phyloP scores from a whole-genome alignment of 2,888 invertebrate genomes.

The Perizoma affinitatum region DNA sequence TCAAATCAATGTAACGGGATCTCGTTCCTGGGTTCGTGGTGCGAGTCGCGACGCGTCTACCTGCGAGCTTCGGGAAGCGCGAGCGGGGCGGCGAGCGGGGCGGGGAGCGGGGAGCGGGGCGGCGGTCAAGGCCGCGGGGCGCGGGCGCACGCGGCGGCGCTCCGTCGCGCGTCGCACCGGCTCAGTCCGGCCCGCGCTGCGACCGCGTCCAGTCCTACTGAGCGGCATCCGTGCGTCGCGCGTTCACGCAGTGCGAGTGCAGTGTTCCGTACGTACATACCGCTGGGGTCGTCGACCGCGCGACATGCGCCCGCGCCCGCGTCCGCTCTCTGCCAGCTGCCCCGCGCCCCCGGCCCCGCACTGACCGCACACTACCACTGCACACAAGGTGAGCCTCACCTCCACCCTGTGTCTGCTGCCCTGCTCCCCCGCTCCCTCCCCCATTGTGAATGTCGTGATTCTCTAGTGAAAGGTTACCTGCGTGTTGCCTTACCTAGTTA shows the following conservation, averaged over 20 bases:
- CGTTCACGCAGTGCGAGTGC: conserved; percentile 31
- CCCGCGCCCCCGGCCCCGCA: conserved; percentile 50
- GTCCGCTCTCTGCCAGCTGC: conserved; percentile 39
- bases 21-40: conserved; percentile 3
- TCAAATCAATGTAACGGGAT: conserved; percentile 18
- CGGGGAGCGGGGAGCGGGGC: conserved; percentile 39
- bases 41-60: conserved; percentile 3
- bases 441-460: background rate
- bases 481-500: no score
- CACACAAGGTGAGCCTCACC: conserved; percentile 57
- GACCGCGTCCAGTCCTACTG: no score
- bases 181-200: conserved; percentile 33
- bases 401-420: no score
- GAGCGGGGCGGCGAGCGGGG: conserved; percentile 21
- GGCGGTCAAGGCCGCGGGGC: conserved; percentile 73
- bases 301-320: conserved; percentile 68
- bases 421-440: no score
- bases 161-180: conserved; percentile 42
- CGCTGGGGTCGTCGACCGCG: conserved; percentile 73
- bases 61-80: conserved; percentile 19
- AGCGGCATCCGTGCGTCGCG: no score
- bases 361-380: conserved; percentile 38
- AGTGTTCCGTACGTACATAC: conserved; percentile 63
- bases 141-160: conserved; percentile 52
- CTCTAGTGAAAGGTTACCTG: no score